Evolutionary conservation across 2,888 invertebrate species (phyloP).

Genomic region (Candidula unifasciata): DNA sequence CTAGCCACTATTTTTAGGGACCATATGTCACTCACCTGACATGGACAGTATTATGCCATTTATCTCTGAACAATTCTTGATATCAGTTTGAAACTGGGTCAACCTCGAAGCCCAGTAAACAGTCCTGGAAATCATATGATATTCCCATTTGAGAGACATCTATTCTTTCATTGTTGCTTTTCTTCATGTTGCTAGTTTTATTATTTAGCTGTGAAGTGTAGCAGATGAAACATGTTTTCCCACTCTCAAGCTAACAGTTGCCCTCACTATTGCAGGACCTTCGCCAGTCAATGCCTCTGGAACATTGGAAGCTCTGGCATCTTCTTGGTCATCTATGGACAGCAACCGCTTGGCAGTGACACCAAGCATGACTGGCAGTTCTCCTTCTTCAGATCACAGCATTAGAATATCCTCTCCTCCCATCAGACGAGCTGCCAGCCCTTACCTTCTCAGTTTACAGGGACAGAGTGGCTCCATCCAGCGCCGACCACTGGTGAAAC

Average conservation of each 20-base stretch:
- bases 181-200: too few species aligned
- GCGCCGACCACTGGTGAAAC: slow-evolving; percentile 57
- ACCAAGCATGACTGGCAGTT: slow-evolving; percentile 50
- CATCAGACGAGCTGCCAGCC: slow-evolving; percentile 51
- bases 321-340: slow-evolving; percentile 52
- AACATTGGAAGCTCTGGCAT: slow-evolving; percentile 47
- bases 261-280: slow-evolving; percentile 16
- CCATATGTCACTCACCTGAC: too few species aligned
- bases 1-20: too few species aligned
- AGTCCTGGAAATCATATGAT: too few species aligned
- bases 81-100: too few species aligned
- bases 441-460: slow-evolving; percentile 50
- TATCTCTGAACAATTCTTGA: too few species aligned
- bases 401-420: slow-evolving; percentile 54
- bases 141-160: too few species aligned
- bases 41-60: too few species aligned
- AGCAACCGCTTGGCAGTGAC: slow-evolving; percentile 46
- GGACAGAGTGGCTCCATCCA: slow-evolving; percentile 39
- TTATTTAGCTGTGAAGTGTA: too few species aligned
- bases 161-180: too few species aligned
- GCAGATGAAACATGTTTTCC: too few species aligned
- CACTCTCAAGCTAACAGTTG: not conserved
- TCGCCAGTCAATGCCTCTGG: slow-evolving; percentile 47
- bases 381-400: slow-evolving; percentile 52
- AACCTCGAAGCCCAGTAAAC: too few species aligned